Evolutionary conservation across 2,888 invertebrate species (phyloP).

Genomic region (Synanthedon formicaeformis): DNA sequence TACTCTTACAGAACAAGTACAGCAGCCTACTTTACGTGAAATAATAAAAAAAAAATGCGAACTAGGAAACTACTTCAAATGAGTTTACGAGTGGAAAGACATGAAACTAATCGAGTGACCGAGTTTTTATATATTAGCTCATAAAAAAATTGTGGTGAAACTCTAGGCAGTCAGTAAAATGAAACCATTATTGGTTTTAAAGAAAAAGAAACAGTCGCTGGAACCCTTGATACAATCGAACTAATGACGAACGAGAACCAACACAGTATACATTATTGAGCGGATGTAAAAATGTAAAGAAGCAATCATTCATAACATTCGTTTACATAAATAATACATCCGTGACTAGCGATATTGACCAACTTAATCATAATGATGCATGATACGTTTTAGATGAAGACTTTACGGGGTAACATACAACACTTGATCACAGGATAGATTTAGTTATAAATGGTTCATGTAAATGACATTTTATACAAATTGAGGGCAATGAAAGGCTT

Average conservation of each 20-base stretch:
- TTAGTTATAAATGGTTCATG: too few species aligned
- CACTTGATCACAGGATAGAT: neutral
- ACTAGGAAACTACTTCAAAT: neutral
- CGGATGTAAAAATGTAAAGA: neutral
- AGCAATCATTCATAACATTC: conserved; percentile 3
- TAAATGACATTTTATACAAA: too few species aligned
- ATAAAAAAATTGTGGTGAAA: too few species aligned
- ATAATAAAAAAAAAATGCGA: neutral
- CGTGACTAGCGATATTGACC: conserved; percentile 4
- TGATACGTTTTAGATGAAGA: neutral
- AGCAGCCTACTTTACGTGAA: neutral
- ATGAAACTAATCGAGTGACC: neutral
- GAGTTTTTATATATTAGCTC: neutral
- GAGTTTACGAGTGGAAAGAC: neutral
- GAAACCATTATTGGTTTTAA: too few species aligned
- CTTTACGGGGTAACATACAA: neutral
- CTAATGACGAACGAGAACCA: too few species aligned
- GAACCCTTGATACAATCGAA: too few species aligned
- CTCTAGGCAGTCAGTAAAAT: too few species aligned
- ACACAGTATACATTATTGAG: neutral
- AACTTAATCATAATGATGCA: neutral
- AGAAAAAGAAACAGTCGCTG: too few species aligned
- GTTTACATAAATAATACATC: neutral
- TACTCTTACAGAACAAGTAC: neutral
- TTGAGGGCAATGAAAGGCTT: too few species aligned